Conservation (phyloP, 1,140 invertebrate genomes). For the Leptinotarsa texana region DNA sequence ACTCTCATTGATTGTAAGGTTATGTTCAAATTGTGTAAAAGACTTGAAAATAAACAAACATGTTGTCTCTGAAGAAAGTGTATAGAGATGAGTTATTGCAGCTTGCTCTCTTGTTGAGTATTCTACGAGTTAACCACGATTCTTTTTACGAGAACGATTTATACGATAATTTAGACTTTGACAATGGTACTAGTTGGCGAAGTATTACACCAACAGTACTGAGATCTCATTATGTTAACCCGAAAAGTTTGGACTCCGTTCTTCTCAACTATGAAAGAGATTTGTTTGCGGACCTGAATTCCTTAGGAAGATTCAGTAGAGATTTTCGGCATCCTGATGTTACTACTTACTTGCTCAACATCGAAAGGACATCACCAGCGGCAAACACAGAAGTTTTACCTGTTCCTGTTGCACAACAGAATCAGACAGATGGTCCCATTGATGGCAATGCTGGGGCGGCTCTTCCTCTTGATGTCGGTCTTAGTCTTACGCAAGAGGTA, state of each 20-base stretch:
- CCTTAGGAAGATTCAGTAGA: constrained; percentile 60
- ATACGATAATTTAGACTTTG: constrained; percentile 60
- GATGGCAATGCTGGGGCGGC: constrained; percentile 23
- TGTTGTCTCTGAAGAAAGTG: constrained; percentile 76
- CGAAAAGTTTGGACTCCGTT: constrained; percentile 75
- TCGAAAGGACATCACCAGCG: constrained; percentile 46
- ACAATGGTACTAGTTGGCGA: constrained; percentile 70
- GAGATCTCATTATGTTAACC: constrained; percentile 67
- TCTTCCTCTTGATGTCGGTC: constrained; percentile 33
- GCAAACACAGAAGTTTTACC: constrained; percentile 33
- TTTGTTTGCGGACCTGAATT: constrained; percentile 77
- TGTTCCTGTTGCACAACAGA: constrained; percentile 23
- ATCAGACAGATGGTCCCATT: background rate
- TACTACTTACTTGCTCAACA: constrained; percentile 64
- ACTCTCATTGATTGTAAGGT: constrained; percentile 22
- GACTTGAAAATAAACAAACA: constrained; percentile 47
- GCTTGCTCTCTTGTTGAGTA: constrained; percentile 75
- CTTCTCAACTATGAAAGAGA: constrained; percentile 72
- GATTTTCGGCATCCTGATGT: constrained; percentile 57
- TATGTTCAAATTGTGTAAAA: constrained; percentile 13
- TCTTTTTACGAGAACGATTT: constrained; percentile 66
- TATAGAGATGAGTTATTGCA: constrained; percentile 79
- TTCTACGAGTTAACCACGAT: constrained; percentile 74
- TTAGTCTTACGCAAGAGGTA: constrained; percentile 52
- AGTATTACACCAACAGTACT: constrained; percentile 56